These are phyloP conservation scores for Hippolais icterina DNA, from an alignment of 2,113 vertebrate genomes.

Conservation along the genomic window DNA sequence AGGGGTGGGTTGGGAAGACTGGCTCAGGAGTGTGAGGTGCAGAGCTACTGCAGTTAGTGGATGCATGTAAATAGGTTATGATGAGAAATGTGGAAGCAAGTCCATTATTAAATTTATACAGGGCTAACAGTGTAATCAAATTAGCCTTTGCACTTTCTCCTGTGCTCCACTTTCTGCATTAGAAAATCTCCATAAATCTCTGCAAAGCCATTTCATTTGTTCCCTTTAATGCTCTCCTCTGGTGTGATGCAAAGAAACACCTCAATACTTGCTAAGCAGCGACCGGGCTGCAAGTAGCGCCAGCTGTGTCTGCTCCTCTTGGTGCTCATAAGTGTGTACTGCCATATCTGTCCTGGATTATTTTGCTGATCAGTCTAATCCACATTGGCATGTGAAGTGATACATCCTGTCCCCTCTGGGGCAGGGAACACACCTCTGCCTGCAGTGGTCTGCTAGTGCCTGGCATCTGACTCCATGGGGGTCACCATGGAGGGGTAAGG, in stretches of 20 bases:
- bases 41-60: not conserved
- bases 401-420: fast-evolving
- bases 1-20: not conserved
- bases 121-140: conserved; percentile 61
- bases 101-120: conserved; percentile 59
- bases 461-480: not conserved
- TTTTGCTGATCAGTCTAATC: not conserved
- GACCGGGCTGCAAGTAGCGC: not conserved
- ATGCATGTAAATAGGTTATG: not conserved
- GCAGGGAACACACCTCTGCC: not conserved
- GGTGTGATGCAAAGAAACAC: conserved; percentile 20
- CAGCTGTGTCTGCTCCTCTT: not conserved
- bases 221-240: not conserved
- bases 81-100: conserved; percentile 39
- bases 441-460: not conserved
- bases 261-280: not conserved
- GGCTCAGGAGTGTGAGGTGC: not conserved
- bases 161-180: conserved; percentile 36
- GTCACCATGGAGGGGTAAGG: not conserved
- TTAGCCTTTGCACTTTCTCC: conserved; percentile 64
- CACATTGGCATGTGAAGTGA: not conserved
- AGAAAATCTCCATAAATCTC: conserved; percentile 54
- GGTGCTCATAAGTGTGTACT: not conserved
- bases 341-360: not conserved
- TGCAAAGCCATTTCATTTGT: conserved; percentile 35